Conservation (phyloP, 2,113 vertebrate genomes). For the Typhlomys cinereus region DNA sequence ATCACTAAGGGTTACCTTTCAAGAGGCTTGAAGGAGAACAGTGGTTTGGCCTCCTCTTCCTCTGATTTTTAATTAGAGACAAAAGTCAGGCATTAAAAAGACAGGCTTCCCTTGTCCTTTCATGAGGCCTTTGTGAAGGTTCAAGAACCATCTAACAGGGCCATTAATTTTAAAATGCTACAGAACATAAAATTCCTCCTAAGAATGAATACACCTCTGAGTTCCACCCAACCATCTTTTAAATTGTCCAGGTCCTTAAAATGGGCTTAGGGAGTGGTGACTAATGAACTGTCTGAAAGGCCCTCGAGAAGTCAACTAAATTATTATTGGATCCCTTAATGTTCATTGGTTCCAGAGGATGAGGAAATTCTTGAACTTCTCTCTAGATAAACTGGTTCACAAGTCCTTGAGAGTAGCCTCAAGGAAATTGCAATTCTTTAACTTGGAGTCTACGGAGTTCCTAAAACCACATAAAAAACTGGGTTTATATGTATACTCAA, state of each 20-base stretch:
- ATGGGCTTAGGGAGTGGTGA: constrained; percentile 35
- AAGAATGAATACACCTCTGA: constrained; percentile 16
- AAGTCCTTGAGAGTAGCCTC: background rate
- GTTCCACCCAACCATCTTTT: background rate
- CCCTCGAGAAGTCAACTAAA: background rate
- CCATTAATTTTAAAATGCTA: constrained; percentile 32
- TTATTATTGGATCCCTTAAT: background rate
- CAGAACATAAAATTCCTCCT: constrained; percentile 24
- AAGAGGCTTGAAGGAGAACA: background rate
- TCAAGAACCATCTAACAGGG: background rate
- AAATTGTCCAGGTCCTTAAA: background rate
- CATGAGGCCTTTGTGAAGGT: background rate
- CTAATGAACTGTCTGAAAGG: background rate
- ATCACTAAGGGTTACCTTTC: too few relatives aligned
- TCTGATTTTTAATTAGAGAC: constrained; percentile 11
- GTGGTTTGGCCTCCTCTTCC: background rate
- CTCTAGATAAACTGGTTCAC: constrained; percentile 53
- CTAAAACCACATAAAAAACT: background rate
- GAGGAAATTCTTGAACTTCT: constrained; percentile 19
- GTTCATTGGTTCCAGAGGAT: background rate
- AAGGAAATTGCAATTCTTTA: background rate
- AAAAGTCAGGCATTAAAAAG: background rate
- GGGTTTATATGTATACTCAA: background rate
- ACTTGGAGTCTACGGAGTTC: background rate
- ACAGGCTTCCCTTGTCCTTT: constrained; percentile 22